Conservation (phyloP, 2,888 invertebrate species). For the Macaria notata region DNA sequence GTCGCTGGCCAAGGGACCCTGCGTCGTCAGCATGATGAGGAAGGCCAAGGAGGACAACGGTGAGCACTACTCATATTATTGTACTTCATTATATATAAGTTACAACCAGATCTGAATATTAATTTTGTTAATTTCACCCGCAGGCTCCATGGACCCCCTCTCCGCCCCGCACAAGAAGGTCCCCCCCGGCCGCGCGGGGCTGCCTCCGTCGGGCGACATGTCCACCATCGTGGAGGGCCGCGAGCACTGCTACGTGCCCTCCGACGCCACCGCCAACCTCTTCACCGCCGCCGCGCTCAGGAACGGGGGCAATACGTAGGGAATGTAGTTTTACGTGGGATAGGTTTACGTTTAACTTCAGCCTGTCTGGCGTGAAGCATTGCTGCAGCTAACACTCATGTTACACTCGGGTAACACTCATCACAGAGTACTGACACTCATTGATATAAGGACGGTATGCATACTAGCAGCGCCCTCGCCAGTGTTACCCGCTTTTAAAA, state of each 20-base stretch:
- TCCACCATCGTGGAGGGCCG: conserved; percentile 71
- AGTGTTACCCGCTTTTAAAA: no score
- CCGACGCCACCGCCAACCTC: conserved; percentile 56
- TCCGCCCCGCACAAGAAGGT: conserved; percentile 50
- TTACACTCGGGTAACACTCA: no score
- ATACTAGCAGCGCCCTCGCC: no score
- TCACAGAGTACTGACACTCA: no score
- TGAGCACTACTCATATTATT: background rate
- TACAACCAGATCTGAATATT: background rate
- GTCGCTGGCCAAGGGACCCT: conserved; percentile 74
- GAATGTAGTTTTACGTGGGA: no score
- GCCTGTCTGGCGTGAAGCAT: no score
- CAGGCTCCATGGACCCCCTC: conserved; percentile 19
- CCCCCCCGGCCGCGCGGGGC: conserved; percentile 60
- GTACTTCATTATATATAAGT: background rate
- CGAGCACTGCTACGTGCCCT: conserved; percentile 55
- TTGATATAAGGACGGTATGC: no score
- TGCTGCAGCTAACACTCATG: no score
- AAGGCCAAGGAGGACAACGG: conserved; percentile 39
- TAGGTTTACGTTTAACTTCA: no score
- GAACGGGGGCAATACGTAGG: conserved; percentile 30
- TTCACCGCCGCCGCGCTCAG: conserved; percentile 48
- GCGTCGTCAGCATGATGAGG: conserved; percentile 64
- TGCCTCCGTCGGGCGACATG: conserved; percentile 65
- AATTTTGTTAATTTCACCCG: conserved; percentile 3